Conservation (phyloP, 2,888 invertebrate genomes). For the Zaprionus lineosus region DNA sequence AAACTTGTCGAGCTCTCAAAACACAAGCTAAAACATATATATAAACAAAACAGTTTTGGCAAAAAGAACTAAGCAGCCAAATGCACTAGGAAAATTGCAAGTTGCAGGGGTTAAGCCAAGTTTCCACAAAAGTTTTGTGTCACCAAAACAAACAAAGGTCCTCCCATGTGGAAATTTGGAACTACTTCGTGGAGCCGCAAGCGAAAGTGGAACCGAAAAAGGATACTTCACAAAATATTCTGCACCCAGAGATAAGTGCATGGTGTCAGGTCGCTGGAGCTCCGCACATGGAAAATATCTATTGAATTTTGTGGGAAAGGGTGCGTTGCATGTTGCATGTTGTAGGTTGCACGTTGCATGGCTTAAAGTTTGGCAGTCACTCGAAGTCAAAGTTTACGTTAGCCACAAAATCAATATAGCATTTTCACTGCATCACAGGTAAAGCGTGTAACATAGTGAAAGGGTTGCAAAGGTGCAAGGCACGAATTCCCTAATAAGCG, state of each 20-base stretch:
- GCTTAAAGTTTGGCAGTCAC: slow-evolving; percentile 50
- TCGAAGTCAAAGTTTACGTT: slow-evolving; percentile 55
- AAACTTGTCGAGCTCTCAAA: slow-evolving; percentile 57
- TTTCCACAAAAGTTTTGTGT: slow-evolving; percentile 50
- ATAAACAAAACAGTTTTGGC: no score
- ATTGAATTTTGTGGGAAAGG: slow-evolving; percentile 52
- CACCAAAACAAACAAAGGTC: slow-evolving; percentile 30
- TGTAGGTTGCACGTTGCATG: slow-evolving; percentile 22
- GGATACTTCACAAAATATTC: slow-evolving; percentile 26
- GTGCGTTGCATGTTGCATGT: slow-evolving; percentile 31
- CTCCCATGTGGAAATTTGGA: slow-evolving; percentile 49
- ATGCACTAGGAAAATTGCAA: slow-evolving; percentile 29
- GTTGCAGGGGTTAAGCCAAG: slow-evolving; percentile 58
- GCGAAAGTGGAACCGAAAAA: slow-evolving; percentile 8
- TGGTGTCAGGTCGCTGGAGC: not conserved
- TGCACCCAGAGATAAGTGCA: not conserved
- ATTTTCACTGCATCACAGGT: no score
- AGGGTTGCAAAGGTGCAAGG: no score
- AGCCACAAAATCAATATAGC: slow-evolving; percentile 67
- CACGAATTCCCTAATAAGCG: no score
- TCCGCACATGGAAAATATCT: not conserved
- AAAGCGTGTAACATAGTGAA: no score
- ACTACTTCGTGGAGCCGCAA: slow-evolving; percentile 55
- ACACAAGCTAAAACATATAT: slow-evolving; percentile 4
- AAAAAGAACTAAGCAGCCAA: slow-evolving; percentile 8